These are phyloP conservation scores for Vombatus ursinus DNA, from an alignment of 2,113 vertebrate species.

Conservation along the genomic window DNA sequence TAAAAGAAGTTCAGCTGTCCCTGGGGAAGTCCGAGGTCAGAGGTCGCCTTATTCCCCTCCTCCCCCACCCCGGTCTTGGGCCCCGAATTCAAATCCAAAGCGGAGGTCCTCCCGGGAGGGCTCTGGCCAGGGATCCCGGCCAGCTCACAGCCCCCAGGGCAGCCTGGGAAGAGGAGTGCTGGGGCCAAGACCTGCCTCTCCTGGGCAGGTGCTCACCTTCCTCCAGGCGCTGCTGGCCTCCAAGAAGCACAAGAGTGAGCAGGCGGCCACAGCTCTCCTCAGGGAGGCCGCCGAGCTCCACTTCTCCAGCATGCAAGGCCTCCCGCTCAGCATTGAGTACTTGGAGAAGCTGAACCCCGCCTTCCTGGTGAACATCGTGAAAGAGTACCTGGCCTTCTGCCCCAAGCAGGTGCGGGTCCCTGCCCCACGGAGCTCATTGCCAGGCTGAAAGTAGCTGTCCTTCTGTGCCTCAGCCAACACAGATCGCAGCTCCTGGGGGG, in stretches of 20 bases:
- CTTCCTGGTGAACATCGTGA: conserved; percentile 83
- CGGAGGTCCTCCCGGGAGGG: neutral
- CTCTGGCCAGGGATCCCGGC: neutral
- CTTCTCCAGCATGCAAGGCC: conserved; percentile 77
- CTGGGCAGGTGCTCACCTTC: conserved; percentile 81
- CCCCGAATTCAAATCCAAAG: too few species aligned
- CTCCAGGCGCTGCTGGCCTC: conserved; percentile 81
- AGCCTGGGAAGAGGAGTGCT: neutral
- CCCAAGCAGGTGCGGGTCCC: conserved; percentile 77
- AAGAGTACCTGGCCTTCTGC: conserved; percentile 80
- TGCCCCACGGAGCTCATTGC: too few species aligned
- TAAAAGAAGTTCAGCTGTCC: conserved; percentile 84
- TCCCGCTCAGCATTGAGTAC: conserved; percentile 83
- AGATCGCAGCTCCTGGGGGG: neutral
- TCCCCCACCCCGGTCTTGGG: rapidly evolving
- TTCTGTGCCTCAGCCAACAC: too few species aligned
- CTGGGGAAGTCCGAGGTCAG: conserved; percentile 82
- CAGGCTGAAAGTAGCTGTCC: too few species aligned
- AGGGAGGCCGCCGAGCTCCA: conserved; percentile 81
- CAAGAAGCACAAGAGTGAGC: conserved; percentile 71
- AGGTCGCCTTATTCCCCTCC: neutral
- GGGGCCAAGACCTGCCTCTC: neutral
- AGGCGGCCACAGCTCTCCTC: conserved; percentile 68
- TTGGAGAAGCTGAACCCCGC: conserved; percentile 81
- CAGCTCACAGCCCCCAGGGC: neutral